Evolutionary conservation across 1,140 invertebrate genomes (phyloP).

Genomic region (Zaprionus ornatus): DNA sequence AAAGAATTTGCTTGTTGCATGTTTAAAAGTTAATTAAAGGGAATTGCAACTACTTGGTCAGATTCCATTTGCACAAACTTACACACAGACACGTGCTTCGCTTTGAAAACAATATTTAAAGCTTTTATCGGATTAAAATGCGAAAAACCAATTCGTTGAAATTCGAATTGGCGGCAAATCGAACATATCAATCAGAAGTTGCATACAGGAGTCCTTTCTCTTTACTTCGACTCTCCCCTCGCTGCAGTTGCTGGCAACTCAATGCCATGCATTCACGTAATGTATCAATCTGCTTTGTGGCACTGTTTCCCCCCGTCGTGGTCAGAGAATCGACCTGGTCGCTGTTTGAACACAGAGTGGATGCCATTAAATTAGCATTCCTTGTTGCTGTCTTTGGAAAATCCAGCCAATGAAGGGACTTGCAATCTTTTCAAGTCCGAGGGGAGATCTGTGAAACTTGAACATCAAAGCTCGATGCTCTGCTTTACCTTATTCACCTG

Average conservation of each 20-base stretch:
- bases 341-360: slow-evolving; percentile 23
- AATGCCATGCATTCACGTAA: slow-evolving; percentile 57
- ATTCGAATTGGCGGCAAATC: slow-evolving; percentile 63
- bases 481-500: not conserved
- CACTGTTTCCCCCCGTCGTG: slow-evolving; percentile 29
- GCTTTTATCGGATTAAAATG: slow-evolving; percentile 78
- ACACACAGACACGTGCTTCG: not conserved
- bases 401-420: not conserved
- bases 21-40: slow-evolving; percentile 60
- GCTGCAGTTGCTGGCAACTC: slow-evolving; percentile 39
- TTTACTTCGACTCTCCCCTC: not conserved
- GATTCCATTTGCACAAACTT: slow-evolving; percentile 22
- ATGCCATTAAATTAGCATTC: slow-evolving; percentile 41
- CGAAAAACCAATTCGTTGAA: slow-evolving; percentile 74
- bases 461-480: not conserved
- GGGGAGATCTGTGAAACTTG: not conserved
- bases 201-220: not conserved
- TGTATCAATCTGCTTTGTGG: slow-evolving; percentile 77
- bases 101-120: slow-evolving; percentile 37
- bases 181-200: slow-evolving; percentile 67
- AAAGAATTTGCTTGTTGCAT: not conserved
- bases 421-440: not conserved
- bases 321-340: not conserved
- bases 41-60: slow-evolving; percentile 53
- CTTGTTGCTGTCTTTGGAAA: not conserved